These are phyloP conservation scores for Azorinus chamasolen DNA, from an alignment of 2,888 invertebrate species.

Conservation along the genomic window DNA sequence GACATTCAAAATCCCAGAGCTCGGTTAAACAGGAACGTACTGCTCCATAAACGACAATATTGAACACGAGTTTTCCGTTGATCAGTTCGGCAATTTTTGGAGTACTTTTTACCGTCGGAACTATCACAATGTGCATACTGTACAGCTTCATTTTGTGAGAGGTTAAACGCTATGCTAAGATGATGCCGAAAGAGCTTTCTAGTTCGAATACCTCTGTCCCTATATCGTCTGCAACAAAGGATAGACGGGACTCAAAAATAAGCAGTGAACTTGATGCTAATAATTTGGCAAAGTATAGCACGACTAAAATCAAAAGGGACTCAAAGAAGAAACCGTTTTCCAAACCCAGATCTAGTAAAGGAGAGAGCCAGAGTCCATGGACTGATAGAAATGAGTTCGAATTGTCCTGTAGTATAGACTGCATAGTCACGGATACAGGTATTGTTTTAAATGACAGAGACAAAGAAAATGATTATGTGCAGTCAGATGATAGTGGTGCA, in stretches of 20 bases:
- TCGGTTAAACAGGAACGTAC: conserved; percentile 60
- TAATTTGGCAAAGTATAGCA: not conserved
- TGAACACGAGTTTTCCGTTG: conserved; percentile 57
- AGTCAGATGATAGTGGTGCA: too few species aligned
- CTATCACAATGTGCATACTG: conserved; percentile 50
- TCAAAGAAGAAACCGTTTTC: conserved; percentile 5
- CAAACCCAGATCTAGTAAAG: not conserved
- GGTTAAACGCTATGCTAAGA: conserved; percentile 46
- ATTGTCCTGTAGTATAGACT: conserved; percentile 23
- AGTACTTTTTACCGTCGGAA: conserved; percentile 50
- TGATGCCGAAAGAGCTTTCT: conserved; percentile 19
- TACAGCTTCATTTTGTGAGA: conserved; percentile 66
- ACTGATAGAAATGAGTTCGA: conserved; percentile 26
- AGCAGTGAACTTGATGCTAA: conserved; percentile 7
- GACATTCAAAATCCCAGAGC: conserved; percentile 45
- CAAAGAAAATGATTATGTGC: too few species aligned
- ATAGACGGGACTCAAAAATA: conserved; percentile 12
- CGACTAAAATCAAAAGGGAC: not conserved
- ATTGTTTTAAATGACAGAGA: conserved; percentile 31
- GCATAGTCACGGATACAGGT: conserved; percentile 43
- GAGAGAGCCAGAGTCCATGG: conserved; percentile 18
- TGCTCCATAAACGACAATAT: conserved; percentile 70
- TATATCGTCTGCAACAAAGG: conserved; percentile 37
- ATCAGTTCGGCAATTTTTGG: conserved; percentile 52
- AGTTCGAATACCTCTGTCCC: conserved; percentile 35